phyloP scores from a whole-genome alignment of 2,888 invertebrate genomes.

The Mesorhabditis spiculigera region DNA sequence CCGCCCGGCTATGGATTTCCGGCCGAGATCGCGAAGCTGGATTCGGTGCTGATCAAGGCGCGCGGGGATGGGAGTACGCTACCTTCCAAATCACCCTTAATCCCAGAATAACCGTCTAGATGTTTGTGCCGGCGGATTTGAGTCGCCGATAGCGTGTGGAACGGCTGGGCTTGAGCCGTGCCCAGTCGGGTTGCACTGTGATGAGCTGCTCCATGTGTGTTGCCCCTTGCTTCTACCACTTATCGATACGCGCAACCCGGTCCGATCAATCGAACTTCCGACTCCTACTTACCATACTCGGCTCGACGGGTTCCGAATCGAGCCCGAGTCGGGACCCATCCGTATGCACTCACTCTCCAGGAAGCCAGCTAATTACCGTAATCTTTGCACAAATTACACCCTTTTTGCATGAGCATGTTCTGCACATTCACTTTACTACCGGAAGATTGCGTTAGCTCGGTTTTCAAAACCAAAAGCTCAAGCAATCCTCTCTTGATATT shows the following conservation, averaged over 20 bases:
- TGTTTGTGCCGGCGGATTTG: constrained; percentile 46
- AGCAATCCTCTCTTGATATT: too few relatives aligned
- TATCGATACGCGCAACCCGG: constrained; percentile 34
- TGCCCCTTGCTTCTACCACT: constrained; percentile 53
- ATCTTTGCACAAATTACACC: background rate
- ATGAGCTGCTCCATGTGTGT: constrained; percentile 38
- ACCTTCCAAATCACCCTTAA: background rate
- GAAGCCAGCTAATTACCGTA: constrained; percentile 3
- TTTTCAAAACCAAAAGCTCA: too few relatives aligned
- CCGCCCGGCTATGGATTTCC: constrained; percentile 49
- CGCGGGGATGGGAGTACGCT: constrained; percentile 48
- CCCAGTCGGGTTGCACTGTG: constrained; percentile 53
- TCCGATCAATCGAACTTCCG: background rate
- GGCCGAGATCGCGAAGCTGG: constrained; percentile 38
- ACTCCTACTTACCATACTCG: too few relatives aligned
- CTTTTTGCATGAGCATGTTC: too few relatives aligned
- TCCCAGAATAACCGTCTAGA: constrained; percentile 20
- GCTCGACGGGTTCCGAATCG: background rate
- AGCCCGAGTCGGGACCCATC: background rate
- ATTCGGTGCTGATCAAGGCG: constrained; percentile 46
- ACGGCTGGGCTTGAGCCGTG: constrained; percentile 30
- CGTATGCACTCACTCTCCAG: constrained; percentile 5
- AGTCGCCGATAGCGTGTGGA: constrained; percentile 37
- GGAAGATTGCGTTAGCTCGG: too few relatives aligned
- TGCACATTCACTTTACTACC: too few relatives aligned